phyloP scores from a whole-genome alignment of 53 echinoderm and acorn worm species.

The Holothuria scabra region DNA sequence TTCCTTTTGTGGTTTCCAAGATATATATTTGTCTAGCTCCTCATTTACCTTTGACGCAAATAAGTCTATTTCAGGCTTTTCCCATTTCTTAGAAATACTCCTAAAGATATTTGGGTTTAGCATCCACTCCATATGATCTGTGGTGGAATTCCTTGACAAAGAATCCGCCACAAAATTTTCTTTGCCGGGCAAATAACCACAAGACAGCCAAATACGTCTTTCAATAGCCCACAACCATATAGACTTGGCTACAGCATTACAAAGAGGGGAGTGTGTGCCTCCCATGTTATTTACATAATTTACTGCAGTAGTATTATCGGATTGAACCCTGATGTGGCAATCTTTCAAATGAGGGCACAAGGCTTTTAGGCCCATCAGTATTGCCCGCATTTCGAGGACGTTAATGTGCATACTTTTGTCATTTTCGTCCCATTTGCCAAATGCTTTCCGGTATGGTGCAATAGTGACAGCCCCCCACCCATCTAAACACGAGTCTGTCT shows the following conservation, averaged over 20 bases:
- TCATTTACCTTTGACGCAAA: constrained; percentile 59
- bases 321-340: constrained; percentile 36
- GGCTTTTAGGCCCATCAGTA: constrained; percentile 21
- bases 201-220: constrained; percentile 56
- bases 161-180: constrained; percentile 49
- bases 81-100: constrained; percentile 23
- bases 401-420: constrained; percentile 43
- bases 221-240: constrained; percentile 62
- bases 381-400: constrained; percentile 44
- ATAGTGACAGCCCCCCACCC: constrained; percentile 28
- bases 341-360: constrained; percentile 18
- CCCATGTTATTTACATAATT: constrained; percentile 63
- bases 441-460: background rate
- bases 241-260: constrained; percentile 49
- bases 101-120: constrained; percentile 27
- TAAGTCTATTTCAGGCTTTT: constrained; percentile 52
- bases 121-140: constrained; percentile 59
- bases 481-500: constrained; percentile 44
- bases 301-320: no score
- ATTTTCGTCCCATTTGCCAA: constrained; percentile 13
- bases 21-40: constrained; percentile 29
- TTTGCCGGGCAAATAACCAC: constrained; percentile 56
- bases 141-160: constrained; percentile 53
- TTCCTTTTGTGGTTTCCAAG: constrained; percentile 55
- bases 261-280: constrained; percentile 41